Base-by-base conservation (phyloP, 2,888 invertebrate species). In the Silvanus unidentatus region DNA sequence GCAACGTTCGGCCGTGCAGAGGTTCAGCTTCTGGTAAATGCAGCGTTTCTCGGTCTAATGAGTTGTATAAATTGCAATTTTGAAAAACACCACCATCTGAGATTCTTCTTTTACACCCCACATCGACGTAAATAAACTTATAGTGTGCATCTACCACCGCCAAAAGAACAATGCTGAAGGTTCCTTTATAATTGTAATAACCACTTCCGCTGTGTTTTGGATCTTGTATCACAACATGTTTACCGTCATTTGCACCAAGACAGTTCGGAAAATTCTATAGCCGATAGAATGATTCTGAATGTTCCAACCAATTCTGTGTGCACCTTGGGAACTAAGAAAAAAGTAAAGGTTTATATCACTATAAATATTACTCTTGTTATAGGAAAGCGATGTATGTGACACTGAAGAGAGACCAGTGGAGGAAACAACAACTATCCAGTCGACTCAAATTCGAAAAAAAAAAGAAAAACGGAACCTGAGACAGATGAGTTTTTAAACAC, bases 61-160 rank as follows among this genome's bases (percentile, higher is more conserved):
- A 39, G 32, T 39, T 12, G 16, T 42, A 45, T 14, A 42, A 39
- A 12, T 10, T 12, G 43, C 40, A 39, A 40, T 43, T 40, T 40
- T 43, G 11, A 16, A 47, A 43, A 6, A 46, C 39, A 30, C 14
- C 41, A 8, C 39, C 39, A 13, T 22, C 22, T 5, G 22, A 22
- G 22, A 39, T 39, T 13, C 39, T 4, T 9, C 39, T 27, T 11
- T 39, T 3, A 28, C 27, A 39, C 2, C 39, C 39, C 3, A 39
- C 27, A 39, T 39, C 11, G 3, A 16, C 39, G 11, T 39, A 27
- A 2, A 13, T 3, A 28, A 39, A 39, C 5, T 39, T 27, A 39
- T 39, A 39, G 11, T 39, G 6, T 16, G 39, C 39, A 8, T 27
- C 27, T 3, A 28, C 39, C 3, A 39, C 10, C 4, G 39, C 39